Evolutionary conservation across 2,113 vertebrate species (phyloP).

Genomic region (Beaufortia kweichowensis): DNA sequence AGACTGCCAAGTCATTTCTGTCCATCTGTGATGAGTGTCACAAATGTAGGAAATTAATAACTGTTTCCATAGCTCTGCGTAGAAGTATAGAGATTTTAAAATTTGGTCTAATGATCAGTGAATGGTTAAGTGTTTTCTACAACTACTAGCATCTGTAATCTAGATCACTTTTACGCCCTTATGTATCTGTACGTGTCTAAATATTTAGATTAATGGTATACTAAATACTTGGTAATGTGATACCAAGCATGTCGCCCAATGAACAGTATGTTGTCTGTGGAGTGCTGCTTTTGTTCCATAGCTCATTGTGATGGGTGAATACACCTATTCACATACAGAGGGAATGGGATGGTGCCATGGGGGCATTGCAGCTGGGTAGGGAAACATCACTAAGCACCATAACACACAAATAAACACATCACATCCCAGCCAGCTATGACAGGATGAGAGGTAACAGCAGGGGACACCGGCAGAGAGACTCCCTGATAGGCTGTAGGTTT

Average conservation of each 20-base stretch:
- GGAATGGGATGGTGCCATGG: constrained; percentile 49
- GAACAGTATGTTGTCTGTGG: constrained; percentile 10
- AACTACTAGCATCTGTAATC: neutral
- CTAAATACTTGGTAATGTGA: constrained; percentile 32
- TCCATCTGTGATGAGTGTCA: constrained; percentile 13
- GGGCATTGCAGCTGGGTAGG: constrained; percentile 61
- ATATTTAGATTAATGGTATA: too few relatives aligned
- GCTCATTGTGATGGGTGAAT: constrained; percentile 31
- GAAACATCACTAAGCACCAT: constrained; percentile 41
- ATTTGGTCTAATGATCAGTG: neutral
- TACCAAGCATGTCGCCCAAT: constrained; percentile 8
- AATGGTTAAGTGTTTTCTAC: neutral
- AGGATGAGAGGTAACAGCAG: constrained; percentile 46
- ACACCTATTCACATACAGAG: constrained; percentile 38
- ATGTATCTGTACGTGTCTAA: too few relatives aligned
- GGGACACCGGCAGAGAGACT: neutral
- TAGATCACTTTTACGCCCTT: too few relatives aligned
- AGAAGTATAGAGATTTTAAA: neutral
- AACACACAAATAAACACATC: constrained; percentile 58
- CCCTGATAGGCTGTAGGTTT: constrained; percentile 14
- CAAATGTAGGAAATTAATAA: neutral
- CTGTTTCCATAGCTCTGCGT: neutral
- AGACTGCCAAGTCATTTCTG: constrained; percentile 18
- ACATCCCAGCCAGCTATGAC: constrained; percentile 47
- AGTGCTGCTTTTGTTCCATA: constrained; percentile 3